Percentiles rank a stretch among this genome's conserved stretches.
These are phyloP conservation scores for Myotis myotis DNA, from an alignment of 2,797 vertebrate genomes.

Conservation along the genomic window DNA sequence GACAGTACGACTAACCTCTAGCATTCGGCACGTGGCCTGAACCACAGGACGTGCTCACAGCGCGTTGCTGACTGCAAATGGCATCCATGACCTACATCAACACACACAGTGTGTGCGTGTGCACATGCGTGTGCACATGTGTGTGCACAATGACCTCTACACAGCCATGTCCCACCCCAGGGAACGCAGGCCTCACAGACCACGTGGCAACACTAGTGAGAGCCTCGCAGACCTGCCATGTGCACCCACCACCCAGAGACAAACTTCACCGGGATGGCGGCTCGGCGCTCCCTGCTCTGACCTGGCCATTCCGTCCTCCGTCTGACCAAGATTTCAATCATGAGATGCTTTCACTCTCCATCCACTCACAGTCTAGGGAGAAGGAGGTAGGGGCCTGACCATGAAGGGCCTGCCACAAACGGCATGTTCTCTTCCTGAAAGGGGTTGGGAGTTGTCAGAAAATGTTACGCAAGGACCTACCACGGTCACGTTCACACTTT, in stretches of 20 bases:
- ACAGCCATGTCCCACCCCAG: background rate
- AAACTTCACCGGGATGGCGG: background rate
- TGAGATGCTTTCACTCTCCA: background rate
- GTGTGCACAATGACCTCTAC: background rate
- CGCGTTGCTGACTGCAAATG: background rate
- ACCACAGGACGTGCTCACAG: background rate
- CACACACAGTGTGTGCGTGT: fast-evolving
- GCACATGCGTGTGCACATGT: fast-evolving
- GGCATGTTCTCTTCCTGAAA: background rate
- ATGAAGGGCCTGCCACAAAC: fast-evolving
- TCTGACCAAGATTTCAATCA: background rate
- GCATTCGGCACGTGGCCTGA: background rate
- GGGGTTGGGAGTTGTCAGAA: background rate
- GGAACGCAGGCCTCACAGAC: background rate
- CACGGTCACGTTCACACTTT: background rate
- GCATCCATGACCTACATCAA: background rate
- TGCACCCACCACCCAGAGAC: background rate
- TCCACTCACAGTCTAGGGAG: background rate
- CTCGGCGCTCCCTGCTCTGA: background rate
- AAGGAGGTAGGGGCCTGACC: background rate
- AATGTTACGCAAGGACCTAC: background rate
- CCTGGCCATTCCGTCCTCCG: background rate
- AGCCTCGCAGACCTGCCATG: background rate
- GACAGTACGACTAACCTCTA: background rate
- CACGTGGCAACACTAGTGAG: too few relatives aligned